phyloP scores from a whole-genome alignment of 2,797 vertebrate genomes.

The Aeoliscus strigatus region DNA sequence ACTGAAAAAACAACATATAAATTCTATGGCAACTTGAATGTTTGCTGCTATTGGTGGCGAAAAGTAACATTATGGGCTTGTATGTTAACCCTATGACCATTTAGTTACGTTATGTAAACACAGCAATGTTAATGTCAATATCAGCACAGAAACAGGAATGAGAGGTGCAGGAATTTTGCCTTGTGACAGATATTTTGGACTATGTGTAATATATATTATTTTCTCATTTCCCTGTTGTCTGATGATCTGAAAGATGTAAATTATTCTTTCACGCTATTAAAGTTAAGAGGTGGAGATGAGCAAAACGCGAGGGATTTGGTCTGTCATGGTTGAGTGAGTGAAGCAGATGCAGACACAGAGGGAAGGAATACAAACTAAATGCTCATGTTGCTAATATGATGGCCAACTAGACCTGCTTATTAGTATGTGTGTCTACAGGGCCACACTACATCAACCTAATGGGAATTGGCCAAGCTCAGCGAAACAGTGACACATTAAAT shows the following conservation, averaged over 20 bases:
- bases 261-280: slow-evolving; percentile 53
- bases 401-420: slow-evolving; percentile 54
- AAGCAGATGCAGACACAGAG: slow-evolving; percentile 26
- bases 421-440: slow-evolving; percentile 34
- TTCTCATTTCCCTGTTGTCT: slow-evolving; percentile 31
- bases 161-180: too few relatives aligned
- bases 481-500: slow-evolving; percentile 63
- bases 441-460: slow-evolving; percentile 44
- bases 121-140: too few relatives aligned
- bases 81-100: too few relatives aligned
- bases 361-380: slow-evolving; percentile 56
- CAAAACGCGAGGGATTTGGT: slow-evolving; percentile 43
- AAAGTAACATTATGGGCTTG: too few relatives aligned
- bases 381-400: slow-evolving; percentile 51
- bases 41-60: too few relatives aligned
- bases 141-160: too few relatives aligned
- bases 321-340: slow-evolving; percentile 44
- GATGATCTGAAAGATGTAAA: slow-evolving; percentile 59
- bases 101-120: too few relatives aligned
- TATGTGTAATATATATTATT: too few relatives aligned
- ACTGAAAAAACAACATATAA: too few relatives aligned
- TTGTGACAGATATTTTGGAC: too few relatives aligned
- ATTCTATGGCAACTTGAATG: too few relatives aligned
- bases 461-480: slow-evolving; percentile 55
- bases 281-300: slow-evolving; percentile 54